Evolutionary conservation across 2,888 invertebrate genomes (phyloP), one percentile per base, ranked within the genome.

Genomic region (Caenorhabditis plicata): DNA sequence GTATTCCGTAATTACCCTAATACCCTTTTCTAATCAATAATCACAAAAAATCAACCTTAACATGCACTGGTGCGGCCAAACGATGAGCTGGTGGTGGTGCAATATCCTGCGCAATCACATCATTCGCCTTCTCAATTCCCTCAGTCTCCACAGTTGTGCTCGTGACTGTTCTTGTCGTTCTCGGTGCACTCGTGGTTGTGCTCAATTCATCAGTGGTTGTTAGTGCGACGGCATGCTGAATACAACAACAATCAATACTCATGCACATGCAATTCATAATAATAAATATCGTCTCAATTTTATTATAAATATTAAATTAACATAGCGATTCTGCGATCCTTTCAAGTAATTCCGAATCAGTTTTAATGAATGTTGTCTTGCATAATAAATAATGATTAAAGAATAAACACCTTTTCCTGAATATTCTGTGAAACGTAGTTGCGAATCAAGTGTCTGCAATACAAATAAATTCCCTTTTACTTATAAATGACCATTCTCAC

Each of bases 401-500:
- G 42, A 48, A 49, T 15, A 39, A 40, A 36, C 29, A 52, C 55
- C 48, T 56, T 51, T 47, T 62, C 55, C 20, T 52, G 46, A 29
- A 41, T 39, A 36, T 57, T 52, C 39, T 52, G 42, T 20, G 72
- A 58, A 11, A 75, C 74, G 43, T 65, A 68, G 33, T 68, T 55
- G 19, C 76, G 62, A 26, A 76, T 65, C 32, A 73, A 66, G 40
- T 76, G 76, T 39, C 76, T 73, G 56, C 42, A 71, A 52, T 23
- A 20, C 13, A 9, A 19, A n/a, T n/a, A 38, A 15, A 8, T 7
- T 26, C 44, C 48, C 42, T 27, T 20, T 11, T 44, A 36, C 31
- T 29, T 27, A 9, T n/a, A 2, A 27, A 22, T 4, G 9, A 19
- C 9, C 22, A 25, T 5, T 32, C 48, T n/a, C 31, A 64, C 66